Base-by-base conservation (phyloP, 2,113 vertebrate genomes). In the Amazona guildingii region DNA sequence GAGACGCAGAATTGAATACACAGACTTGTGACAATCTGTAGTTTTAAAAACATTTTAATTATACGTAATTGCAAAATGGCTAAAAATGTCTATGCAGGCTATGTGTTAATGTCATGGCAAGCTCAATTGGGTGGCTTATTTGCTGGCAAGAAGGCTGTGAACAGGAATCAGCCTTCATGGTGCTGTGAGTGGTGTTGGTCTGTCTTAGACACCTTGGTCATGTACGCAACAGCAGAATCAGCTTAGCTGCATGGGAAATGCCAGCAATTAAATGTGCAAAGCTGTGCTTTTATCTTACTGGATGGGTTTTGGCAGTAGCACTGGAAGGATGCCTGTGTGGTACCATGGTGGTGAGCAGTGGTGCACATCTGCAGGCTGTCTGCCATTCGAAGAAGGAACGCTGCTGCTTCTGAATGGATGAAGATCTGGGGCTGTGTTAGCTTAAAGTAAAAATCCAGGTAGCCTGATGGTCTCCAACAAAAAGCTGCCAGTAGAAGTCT, bases 161-260 rank as follows among this genome's bases (percentile, higher is more conserved):
- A 5, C 21, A 31, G 41, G 49, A n/a, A 17, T 10, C 10, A 1
- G 35, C 9, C 3, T 41, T 72, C 7, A 2, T 0, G 2, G 41
- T 21, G 37, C 37, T 35, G 5, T 35, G 3, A 49, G 49, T 6
- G 76, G 21, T 43, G 29, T 28, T 2, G 7, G 11, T 67, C n/a
- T 44, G 25, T 48, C 66, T 6, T 6, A 1, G n/a, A 8, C 28
- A 13, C 11, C 35, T 57, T 5, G 28, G 39, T 20, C 29, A 4
- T 2, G 9, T 35, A 9, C 1, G 7, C 29, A 29, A 16, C 25
- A 25, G 37, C 46, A 17, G 54, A 43, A 55, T 6, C 2, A 7
- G 31, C 28, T 54, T 13, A 54, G 51, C 37, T 31, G 37, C 10
- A 1, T 6, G 55, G 69, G 44, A 27, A 10, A 15, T 37, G 29